Percentiles rank a stretch among this genome's conserved stretches.
These are phyloP conservation scores for Dermatemys mawii DNA, from an alignment of 2,113 vertebrate species.

Conservation along the genomic window DNA sequence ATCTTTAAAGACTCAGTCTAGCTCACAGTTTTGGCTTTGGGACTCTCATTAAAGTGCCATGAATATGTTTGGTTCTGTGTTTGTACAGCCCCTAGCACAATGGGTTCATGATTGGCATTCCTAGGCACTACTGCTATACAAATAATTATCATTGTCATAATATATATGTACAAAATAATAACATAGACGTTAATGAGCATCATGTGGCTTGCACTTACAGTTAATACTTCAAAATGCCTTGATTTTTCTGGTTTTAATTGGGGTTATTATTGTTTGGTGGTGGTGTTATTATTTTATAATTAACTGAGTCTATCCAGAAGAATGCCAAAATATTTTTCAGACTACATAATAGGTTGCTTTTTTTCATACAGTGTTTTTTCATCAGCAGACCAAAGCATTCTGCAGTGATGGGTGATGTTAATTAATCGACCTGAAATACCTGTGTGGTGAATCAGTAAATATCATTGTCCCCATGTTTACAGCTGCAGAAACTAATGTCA, in stretches of 20 bases:
- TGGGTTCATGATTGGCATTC: neutral
- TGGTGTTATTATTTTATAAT: neutral
- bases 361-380: neutral
- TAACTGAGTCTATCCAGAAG: neutral
- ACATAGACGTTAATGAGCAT: neutral
- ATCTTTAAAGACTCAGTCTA: no score
- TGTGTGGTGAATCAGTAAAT: neutral
- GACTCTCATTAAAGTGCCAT: neutral
- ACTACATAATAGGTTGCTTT: neutral
- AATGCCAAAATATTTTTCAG: neutral
- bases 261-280: neutral
- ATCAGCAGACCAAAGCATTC: neutral
- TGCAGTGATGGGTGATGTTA: neutral
- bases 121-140: neutral
- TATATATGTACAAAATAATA: neutral
- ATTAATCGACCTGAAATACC: neutral
- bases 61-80: neutral
- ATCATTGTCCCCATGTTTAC: neutral
- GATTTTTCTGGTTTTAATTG: neutral
- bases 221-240: neutral
- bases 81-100: neutral
- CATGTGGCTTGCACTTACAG: neutral
- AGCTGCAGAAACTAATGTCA: neutral
- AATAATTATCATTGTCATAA: neutral
- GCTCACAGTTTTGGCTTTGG: neutral